A percentile compares a stretch with the other conserved stretches of the same genome.
phyloP scores from a whole-genome alignment of 2,888 invertebrate species.

The Spicauda simplicius region DNA sequence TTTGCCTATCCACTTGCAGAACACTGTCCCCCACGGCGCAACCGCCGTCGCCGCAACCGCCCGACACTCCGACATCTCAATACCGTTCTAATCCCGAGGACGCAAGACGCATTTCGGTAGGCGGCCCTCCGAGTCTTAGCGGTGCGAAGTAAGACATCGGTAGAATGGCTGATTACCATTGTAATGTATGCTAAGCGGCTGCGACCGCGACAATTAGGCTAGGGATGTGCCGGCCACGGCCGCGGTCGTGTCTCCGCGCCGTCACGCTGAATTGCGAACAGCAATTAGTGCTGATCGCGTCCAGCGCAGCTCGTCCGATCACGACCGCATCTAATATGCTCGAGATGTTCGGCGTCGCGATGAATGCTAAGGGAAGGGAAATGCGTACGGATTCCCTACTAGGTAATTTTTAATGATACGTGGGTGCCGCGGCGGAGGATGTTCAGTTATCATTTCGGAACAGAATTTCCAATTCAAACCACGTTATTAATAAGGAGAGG shows the following conservation, averaged over 20 bases:
- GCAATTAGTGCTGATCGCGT: conserved; percentile 68
- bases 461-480: conserved; percentile 69
- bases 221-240: conserved; percentile 57
- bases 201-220: conserved; percentile 76
- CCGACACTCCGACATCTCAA: conserved; percentile 31
- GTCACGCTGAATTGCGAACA: conserved; percentile 66
- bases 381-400: conserved; percentile 38
- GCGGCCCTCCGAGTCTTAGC: conserved; percentile 49
- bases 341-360: conserved; percentile 47
- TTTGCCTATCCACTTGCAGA: conserved; percentile 68
- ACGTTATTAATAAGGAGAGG: conserved; percentile 78
- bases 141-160: conserved; percentile 63
- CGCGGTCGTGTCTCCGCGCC: conserved; percentile 59
- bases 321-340: conserved; percentile 69
- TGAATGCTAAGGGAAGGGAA: conserved; percentile 55
- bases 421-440: conserved; percentile 44
- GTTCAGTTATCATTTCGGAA: conserved; percentile 31
- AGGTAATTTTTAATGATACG: conserved; percentile 44
- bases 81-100: conserved; percentile 22
- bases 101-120: conserved; percentile 47
- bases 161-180: conserved; percentile 71
- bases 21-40: conserved; percentile 19
- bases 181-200: conserved; percentile 77
- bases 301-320: conserved; percentile 59
- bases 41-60: conserved; percentile 3